Evolutionary conservation across 1,140 invertebrate genomes (phyloP).

Genomic region (Nephila pilipes): DNA sequence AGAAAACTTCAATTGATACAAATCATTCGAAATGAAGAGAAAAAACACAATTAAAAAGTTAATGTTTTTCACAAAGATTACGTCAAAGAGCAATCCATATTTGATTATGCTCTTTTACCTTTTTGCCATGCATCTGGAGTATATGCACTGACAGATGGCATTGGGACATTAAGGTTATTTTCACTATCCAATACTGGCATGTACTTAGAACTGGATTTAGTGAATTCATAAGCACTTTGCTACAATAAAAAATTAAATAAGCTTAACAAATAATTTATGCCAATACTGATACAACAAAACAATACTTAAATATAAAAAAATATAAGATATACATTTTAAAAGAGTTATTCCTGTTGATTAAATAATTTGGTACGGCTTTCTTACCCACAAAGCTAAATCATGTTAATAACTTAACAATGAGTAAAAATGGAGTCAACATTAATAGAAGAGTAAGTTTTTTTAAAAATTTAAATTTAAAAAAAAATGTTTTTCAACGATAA

Average conservation of each 20-base stretch:
- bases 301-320: background rate
- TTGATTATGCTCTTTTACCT: conserved; percentile 70
- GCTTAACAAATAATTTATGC: background rate
- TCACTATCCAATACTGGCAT: conserved; percentile 1
- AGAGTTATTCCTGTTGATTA: too few species aligned
- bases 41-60: background rate
- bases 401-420: too few species aligned
- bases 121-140: conserved; percentile 70
- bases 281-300: background rate
- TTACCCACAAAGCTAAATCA: too few species aligned
- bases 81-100: background rate
- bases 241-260: background rate
- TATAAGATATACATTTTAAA: too few species aligned
- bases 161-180: conserved; percentile 23
- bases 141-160: conserved; percentile 43
- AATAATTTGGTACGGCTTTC: too few species aligned
- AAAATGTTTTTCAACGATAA: too few species aligned
- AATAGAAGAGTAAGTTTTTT: too few species aligned
- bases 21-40: background rate
- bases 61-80: background rate
- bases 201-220: conserved; percentile 49
- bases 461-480: too few species aligned
- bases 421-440: too few species aligned
- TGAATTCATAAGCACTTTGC: conserved; percentile 34
- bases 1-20: background rate